Percentiles rank a stretch among this genome's conserved stretches.
These are phyloP conservation scores for Crossaster papposus DNA, from an alignment of 53 echinoderm and acorn worm species.

Conservation along the genomic window DNA sequence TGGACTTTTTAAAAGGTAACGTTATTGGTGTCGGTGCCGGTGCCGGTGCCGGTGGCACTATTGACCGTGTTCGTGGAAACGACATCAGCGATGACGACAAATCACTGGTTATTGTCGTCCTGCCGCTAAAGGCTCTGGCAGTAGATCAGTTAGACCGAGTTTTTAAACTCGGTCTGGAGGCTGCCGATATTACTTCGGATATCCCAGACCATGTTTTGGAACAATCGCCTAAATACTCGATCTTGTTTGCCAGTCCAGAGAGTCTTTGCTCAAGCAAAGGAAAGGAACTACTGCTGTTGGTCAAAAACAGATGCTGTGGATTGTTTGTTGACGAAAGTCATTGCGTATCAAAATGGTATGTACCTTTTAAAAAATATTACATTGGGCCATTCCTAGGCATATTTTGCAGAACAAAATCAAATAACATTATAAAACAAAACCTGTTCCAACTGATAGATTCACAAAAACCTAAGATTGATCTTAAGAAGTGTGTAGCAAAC, in stretches of 20 bases:
- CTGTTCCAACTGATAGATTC: no score
- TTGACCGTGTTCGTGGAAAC: no score
- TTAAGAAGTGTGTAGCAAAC: no score
- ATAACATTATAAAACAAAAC: no score
- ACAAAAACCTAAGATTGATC: no score
- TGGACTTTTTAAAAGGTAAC: not conserved
- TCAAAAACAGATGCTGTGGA: conserved; percentile 51
- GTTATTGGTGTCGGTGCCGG: no score
- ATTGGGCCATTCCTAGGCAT: not conserved
- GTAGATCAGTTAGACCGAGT: conserved; percentile 53
- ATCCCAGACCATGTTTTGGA: conserved; percentile 6
- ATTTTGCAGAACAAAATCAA: no score
- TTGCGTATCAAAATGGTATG: conserved; percentile 64
- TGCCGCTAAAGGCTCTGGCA: conserved; percentile 49
- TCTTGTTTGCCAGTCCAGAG: conserved; percentile 63
- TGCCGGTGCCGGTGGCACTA: no score
- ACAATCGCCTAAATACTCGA: conserved; percentile 26
- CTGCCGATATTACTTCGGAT: conserved; percentile 11
- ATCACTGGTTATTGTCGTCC: conserved; percentile 36
- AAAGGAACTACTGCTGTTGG: conserved; percentile 37
- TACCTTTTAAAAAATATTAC: not conserved
- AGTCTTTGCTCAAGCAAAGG: conserved; percentile 14
- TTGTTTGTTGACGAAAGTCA: conserved; percentile 72
- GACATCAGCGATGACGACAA: not conserved
- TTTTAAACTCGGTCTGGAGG: conserved; percentile 34